Conservation (phyloP, 2,113 vertebrate species). For the Piprites chloris region DNA sequence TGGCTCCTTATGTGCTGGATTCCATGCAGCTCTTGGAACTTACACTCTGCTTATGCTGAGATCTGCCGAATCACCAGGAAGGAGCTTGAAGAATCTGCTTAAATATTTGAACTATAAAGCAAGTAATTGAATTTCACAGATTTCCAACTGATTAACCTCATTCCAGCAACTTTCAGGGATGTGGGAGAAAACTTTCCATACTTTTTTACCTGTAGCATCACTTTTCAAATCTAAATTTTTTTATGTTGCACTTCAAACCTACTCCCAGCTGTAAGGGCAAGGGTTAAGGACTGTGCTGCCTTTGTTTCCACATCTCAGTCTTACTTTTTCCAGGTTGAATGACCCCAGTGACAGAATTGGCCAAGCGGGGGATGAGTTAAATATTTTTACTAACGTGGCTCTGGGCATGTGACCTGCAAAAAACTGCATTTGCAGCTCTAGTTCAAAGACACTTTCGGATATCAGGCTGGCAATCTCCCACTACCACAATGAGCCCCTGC, state of each 20-base stretch:
- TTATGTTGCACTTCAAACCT: not conserved
- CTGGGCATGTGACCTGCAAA: not conserved
- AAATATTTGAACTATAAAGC: not conserved
- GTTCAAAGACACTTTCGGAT: not conserved
- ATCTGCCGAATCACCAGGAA: not conserved
- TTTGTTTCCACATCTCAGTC: not conserved
- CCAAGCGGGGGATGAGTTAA: not conserved
- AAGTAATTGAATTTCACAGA: not conserved
- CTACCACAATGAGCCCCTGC: not conserved
- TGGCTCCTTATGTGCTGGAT: not conserved
- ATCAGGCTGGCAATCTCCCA: not conserved
- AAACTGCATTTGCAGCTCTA: not conserved
- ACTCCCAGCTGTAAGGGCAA: not conserved
- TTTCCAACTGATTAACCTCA: not conserved
- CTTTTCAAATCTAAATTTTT: not conserved
- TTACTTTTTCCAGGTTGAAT: not conserved
- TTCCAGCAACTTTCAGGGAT: not conserved
- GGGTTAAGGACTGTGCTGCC: not conserved
- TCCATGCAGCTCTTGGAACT: not conserved
- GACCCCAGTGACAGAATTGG: not conserved
- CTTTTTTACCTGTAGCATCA: not conserved
- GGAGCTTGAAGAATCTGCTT: not conserved
- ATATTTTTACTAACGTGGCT: not conserved
- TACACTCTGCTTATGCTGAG: not conserved
- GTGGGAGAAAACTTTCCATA: not conserved